Evolutionary conservation across 2,888 invertebrate species (phyloP), one percentile per base, ranked within the genome.

Genomic region (Thera britannica): DNA sequence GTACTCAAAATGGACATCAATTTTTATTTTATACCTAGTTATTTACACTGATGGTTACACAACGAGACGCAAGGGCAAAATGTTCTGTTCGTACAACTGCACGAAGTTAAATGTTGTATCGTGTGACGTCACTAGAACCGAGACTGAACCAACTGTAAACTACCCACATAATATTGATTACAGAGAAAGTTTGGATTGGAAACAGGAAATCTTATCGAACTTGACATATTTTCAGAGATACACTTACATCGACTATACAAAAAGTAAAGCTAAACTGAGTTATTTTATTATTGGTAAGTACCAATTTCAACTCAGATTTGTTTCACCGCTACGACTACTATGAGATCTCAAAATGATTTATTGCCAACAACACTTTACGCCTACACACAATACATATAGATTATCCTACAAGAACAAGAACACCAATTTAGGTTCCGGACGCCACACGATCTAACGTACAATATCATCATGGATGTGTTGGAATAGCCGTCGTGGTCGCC

Each of bases 401-500:
- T 63, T 63, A 64, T 52, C 49, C 65, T 71, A 67, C 58, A 49
- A 62, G 49, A 58, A 55, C 48, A 62, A n/a, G 44, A 58, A 52
- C 49, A 58, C 8, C 34, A 69, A 62, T 67, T 65, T 48, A 48
- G 67, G 65, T 61, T 70, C 70, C 66, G 52, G 36, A 36, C 61
- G 67, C 36, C 68, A 65, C 64, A 63, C 48, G 48, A 44, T 51
- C 44, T 44, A 68, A 58, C 56, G 36, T 52, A 59, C 62, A 56
- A 71, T 62, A 70, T 58, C 75, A 73, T 77, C 77, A 77, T 76
- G 72, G 75, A 68, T 12, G 44, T 56, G 52, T 48, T 5, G 41
- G 60, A 65, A 62, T 48, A 82, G 90, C 90, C 91, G 90, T 90
- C 90, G 88, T 58, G 80, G 82, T 79, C 72, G 58, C 85, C 84